A percentile compares a stretch with the other conserved stretches of the same genome.
phyloP scores from a whole-genome alignment of 2,797 vertebrate genomes.

The Scleropages formosus region DNA sequence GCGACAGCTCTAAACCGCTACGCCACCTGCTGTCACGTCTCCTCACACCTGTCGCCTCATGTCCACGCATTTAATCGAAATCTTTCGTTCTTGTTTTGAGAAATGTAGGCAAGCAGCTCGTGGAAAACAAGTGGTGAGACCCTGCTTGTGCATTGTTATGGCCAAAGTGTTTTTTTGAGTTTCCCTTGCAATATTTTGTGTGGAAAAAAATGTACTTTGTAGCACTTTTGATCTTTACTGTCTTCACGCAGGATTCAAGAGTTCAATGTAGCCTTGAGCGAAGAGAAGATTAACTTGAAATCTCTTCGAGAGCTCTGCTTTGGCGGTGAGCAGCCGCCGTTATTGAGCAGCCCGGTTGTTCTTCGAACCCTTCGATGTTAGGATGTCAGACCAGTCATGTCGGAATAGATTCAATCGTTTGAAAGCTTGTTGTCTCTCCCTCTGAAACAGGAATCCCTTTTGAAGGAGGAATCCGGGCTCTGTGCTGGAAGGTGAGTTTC shows the following conservation, averaged over 20 bases:
- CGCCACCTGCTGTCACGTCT: no score
- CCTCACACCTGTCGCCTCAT: no score
- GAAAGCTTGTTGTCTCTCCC: background rate
- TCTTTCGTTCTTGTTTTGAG: no score
- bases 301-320: conserved; percentile 87
- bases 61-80: no score
- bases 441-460: conserved; percentile 85
- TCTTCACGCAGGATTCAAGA: conserved; percentile 81
- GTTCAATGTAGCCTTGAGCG: conserved; percentile 81
- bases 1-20: no score
- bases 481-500: conserved; percentile 89
- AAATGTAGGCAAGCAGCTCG: no score
- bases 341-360: background rate
- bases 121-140: no score
- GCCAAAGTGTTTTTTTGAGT: background rate
- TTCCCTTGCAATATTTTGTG: background rate
- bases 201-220: background rate
- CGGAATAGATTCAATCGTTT: background rate
- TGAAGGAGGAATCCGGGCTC: conserved; percentile 89
- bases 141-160: background rate
- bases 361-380: background rate
- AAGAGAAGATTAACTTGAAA: conserved; percentile 77
- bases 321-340: conserved; percentile 72
- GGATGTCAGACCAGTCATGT: background rate
- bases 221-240: background rate